These are phyloP conservation scores for Momotus momota DNA, from an alignment of 2,797 vertebrate genomes.

Conservation along the genomic window DNA sequence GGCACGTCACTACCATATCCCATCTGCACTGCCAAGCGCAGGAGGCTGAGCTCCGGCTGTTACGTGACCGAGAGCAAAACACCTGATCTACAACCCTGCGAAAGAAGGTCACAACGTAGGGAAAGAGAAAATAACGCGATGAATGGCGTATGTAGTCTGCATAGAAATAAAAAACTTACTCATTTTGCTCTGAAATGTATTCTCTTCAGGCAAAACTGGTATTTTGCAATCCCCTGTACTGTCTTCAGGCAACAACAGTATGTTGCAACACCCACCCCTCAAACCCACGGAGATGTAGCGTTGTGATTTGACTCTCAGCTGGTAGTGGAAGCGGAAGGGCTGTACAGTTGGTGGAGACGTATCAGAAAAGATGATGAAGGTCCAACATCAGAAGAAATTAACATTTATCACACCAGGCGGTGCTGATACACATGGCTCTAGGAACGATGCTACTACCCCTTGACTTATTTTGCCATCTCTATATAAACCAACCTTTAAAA, in stretches of 20 bases:
- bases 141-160: fast-evolving
- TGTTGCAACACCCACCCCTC: background rate
- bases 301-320: background rate
- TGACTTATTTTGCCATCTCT: background rate
- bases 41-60: background rate
- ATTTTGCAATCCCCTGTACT: background rate
- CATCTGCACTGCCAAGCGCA: background rate
- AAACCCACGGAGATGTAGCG: fast-evolving
- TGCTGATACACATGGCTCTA: fast-evolving
- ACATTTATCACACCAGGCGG: background rate
- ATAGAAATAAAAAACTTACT: background rate
- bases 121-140: background rate
- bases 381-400: background rate
- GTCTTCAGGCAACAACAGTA: background rate
- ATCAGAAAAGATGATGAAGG: background rate
- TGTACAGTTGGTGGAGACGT: background rate
- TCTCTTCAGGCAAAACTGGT: background rate
- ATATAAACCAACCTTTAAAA: background rate
- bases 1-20: background rate
- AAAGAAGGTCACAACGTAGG: background rate
- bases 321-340: background rate
- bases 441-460: background rate
- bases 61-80: background rate
- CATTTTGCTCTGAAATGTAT: background rate
- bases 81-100: background rate